These are phyloP conservation scores for Panthera tigris DNA, from an alignment of 2,113 vertebrate genomes.

Conservation along the genomic window DNA sequence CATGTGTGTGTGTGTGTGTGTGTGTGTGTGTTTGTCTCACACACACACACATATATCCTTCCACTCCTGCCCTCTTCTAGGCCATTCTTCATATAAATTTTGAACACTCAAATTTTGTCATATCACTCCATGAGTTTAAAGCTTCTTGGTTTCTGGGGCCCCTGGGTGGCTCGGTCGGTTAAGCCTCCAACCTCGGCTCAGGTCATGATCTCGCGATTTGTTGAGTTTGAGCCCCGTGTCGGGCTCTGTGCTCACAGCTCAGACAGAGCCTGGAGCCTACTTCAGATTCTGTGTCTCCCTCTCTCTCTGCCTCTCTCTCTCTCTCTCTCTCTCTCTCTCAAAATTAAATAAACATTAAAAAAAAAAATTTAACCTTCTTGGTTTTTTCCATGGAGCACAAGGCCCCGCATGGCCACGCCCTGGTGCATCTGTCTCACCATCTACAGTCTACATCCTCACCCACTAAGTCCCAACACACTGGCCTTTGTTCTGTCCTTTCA, in stretches of 20 bases:
- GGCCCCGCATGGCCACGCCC: fast-evolving
- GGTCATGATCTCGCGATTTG: too few species aligned
- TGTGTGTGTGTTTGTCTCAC: too few species aligned
- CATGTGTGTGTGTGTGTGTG: too few species aligned
- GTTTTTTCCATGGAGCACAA: neutral
- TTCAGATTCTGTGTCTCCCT: too few species aligned
- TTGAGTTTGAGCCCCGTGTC: too few species aligned
- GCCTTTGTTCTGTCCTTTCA: neutral
- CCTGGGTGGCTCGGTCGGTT: too few species aligned
- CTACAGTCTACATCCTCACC: neutral
- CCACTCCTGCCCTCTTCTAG: neutral
- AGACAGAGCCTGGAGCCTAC: too few species aligned
- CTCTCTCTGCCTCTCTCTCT: too few species aligned
- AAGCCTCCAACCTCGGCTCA: too few species aligned
- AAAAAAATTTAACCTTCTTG: neutral
- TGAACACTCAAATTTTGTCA: neutral
- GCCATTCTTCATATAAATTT: neutral
- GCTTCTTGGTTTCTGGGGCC: neutral
- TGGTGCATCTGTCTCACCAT: neutral
- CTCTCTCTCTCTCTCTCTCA: too few species aligned
- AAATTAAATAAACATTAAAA: too few species aligned
- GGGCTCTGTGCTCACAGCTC: too few species aligned
- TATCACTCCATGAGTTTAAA: neutral
- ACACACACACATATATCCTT: neutral
- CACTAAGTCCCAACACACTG: neutral